phyloP scores from a whole-genome alignment of 1,140 invertebrate genomes.

The Drosophila sechellia region DNA sequence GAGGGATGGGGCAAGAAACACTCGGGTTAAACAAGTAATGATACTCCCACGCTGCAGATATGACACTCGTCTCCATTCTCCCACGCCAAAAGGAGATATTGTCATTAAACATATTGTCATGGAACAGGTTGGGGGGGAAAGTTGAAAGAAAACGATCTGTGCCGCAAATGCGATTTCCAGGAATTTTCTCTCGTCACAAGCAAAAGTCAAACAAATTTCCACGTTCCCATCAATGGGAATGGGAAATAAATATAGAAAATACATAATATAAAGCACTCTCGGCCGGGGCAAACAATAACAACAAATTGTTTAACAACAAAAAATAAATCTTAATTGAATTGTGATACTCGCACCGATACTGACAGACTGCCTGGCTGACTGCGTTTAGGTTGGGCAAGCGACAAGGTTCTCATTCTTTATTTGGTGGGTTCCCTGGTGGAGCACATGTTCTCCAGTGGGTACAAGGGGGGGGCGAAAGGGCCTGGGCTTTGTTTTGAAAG shows the following conservation, averaged over 20 bases:
- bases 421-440: conserved; percentile 35
- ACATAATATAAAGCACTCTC: conserved; percentile 59
- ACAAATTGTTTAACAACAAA: conserved; percentile 80
- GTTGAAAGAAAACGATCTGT: conserved; percentile 72
- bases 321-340: conserved; percentile 84
- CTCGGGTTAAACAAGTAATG: conserved; percentile 23
- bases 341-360: conserved; percentile 67
- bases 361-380: conserved; percentile 55
- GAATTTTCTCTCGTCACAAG: conserved; percentile 62
- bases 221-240: conserved; percentile 62
- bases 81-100: conserved; percentile 65
- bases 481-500: conserved; percentile 56
- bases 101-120: conserved; percentile 68
- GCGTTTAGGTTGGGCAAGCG: conserved; percentile 36
- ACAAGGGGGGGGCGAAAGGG: background rate
- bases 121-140: conserved; percentile 34
- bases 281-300: conserved; percentile 46
- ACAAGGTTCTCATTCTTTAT: conserved; percentile 3
- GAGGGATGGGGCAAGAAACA: no score
- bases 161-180: conserved; percentile 74
- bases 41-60: conserved; percentile 48
- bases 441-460: conserved; percentile 35
- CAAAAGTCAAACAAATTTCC: conserved; percentile 63
- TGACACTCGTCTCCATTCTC: conserved; percentile 38
- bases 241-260: conserved; percentile 67